A percentile compares a stretch with the other conserved stretches of the same genome.
phyloP scores from a whole-genome alignment of 2,797 vertebrate species.

The Geotrypetes seraphini region DNA sequence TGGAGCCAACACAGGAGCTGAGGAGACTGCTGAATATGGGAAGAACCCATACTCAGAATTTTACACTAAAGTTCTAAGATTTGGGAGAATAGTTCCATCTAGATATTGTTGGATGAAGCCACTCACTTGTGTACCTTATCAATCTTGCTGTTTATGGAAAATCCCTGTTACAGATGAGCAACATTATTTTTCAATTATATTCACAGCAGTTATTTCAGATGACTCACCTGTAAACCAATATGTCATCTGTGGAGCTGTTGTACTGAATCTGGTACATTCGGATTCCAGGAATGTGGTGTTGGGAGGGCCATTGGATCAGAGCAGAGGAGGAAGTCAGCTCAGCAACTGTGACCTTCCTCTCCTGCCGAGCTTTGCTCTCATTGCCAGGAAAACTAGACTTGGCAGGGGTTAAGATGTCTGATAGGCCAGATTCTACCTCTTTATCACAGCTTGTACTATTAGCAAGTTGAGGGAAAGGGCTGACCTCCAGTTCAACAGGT shows the following conservation, averaged over 20 bases:
- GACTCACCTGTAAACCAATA: constrained; percentile 81
- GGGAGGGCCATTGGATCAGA: constrained; percentile 75
- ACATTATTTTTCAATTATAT: too few relatives aligned
- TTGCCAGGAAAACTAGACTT: constrained; percentile 21
- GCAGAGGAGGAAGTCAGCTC: constrained; percentile 75
- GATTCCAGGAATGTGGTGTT: constrained; percentile 72
- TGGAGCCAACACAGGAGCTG: too few relatives aligned
- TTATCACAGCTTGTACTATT: constrained; percentile 69
- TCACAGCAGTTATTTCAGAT: too few relatives aligned
- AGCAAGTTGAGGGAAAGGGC: constrained; percentile 64
- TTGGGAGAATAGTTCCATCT: too few relatives aligned
- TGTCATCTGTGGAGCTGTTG: constrained; percentile 82
- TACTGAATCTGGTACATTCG: constrained; percentile 94
- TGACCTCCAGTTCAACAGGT: constrained; percentile 70
- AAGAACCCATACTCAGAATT: too few relatives aligned
- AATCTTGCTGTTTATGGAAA: too few relatives aligned
- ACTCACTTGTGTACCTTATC: too few relatives aligned
- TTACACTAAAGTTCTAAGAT: too few relatives aligned
- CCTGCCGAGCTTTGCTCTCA: constrained; percentile 15
- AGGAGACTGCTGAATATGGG: too few relatives aligned
- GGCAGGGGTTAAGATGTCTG: constrained; percentile 44
- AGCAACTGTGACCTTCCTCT: constrained; percentile 69
- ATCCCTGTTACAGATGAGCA: too few relatives aligned
- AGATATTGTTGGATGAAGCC: too few relatives aligned
- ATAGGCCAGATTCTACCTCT: constrained; percentile 61